These are phyloP conservation scores for Oxytorus armatus DNA, from an alignment of 2,888 invertebrate species.

Conservation along the genomic window DNA sequence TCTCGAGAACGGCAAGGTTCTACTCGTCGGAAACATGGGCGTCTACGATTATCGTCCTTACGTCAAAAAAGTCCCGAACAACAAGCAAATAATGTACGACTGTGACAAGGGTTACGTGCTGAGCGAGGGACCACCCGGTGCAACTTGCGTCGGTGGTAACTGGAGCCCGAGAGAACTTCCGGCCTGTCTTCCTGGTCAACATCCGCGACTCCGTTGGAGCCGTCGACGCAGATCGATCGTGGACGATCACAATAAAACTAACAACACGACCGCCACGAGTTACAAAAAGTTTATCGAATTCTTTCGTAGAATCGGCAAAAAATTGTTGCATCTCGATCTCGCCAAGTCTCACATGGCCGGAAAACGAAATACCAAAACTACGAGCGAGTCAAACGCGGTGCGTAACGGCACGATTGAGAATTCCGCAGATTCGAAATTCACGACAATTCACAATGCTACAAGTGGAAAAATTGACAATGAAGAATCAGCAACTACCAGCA, in stretches of 20 bases:
- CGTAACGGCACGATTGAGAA: slow-evolving; percentile 28
- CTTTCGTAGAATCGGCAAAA: slow-evolving; percentile 81
- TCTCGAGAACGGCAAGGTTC: slow-evolving; percentile 94
- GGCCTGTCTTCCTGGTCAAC: slow-evolving; percentile 93
- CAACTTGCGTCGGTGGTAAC: slow-evolving; percentile 96
- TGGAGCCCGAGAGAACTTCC: slow-evolving; percentile 97
- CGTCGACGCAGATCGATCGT: slow-evolving; percentile 87
- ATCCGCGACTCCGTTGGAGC: slow-evolving; percentile 94
- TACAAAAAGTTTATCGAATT: slow-evolving; percentile 82
- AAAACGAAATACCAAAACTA: slow-evolving; percentile 19
- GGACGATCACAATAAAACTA: slow-evolving; percentile 68
- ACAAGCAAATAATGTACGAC: slow-evolving; percentile 98
- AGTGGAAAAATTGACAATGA: slow-evolving; percentile 53
- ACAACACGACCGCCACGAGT: slow-evolving; percentile 62
- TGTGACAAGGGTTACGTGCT: slow-evolving; percentile 96
- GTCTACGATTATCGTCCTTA: slow-evolving; percentile 97
- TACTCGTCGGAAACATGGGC: slow-evolving; percentile 97
- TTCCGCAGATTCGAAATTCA: slow-evolving; percentile 5
- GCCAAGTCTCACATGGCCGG: slow-evolving; percentile 76
- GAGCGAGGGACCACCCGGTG: slow-evolving; percentile 95
- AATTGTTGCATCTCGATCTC: slow-evolving; percentile 80
- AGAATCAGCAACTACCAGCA: slow-evolving; percentile 58
- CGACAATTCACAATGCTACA: slow-evolving; percentile 68
- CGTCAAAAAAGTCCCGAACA: slow-evolving; percentile 95
- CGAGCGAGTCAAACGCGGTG: background rate